phyloP scores from a whole-genome alignment of 2,113 vertebrate genomes.

The Barbus barbus region DNA sequence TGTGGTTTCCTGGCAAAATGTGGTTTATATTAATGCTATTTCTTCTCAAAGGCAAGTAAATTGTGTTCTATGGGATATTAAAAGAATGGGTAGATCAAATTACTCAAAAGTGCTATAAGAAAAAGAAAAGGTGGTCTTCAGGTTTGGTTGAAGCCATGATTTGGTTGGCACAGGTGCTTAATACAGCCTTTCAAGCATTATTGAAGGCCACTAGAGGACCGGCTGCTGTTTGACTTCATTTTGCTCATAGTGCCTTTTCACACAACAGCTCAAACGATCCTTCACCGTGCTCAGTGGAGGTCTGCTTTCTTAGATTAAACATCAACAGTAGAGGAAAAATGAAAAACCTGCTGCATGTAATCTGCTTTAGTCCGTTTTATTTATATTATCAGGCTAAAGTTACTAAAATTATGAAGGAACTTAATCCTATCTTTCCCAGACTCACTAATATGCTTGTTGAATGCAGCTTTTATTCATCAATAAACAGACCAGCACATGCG shows the following conservation, averaged over 20 bases:
- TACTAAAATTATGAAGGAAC: not conserved
- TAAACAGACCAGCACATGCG: not conserved
- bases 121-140: not conserved
- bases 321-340: not conserved
- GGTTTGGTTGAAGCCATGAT: not conserved
- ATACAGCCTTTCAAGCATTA: not conserved
- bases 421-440: no score
- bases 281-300: not conserved
- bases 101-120: no score
- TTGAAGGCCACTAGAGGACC: not conserved
- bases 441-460: not conserved
- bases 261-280: not conserved
- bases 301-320: not conserved
- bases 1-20: not conserved
- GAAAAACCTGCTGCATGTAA: not conserved
- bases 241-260: not conserved
- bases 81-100: no score
- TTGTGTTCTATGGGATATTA: no score
- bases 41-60: no score
- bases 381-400: not conserved
- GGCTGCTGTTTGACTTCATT: not conserved
- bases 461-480: not conserved
- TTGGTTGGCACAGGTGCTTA: not conserved
- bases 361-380: not conserved
- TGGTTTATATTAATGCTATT: no score